Percentiles rank a stretch among this genome's conserved stretches.
Evolutionary conservation across 2,797 vertebrate genomes (phyloP).

Genomic region (Gobio occitaniae): DNA sequence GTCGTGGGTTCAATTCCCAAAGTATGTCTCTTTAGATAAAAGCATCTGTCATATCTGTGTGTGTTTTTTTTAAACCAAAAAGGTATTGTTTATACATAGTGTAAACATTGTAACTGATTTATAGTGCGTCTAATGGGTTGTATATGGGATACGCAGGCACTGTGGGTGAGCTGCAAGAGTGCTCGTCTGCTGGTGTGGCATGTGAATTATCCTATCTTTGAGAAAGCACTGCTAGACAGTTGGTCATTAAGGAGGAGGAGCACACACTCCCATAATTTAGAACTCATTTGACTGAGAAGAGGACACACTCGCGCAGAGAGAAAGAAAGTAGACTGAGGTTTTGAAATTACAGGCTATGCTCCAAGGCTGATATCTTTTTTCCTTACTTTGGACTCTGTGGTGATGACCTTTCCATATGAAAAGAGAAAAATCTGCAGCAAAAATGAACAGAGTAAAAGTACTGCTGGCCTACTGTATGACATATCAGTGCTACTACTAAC

Average conservation of each 20-base stretch:
- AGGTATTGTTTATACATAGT: background rate
- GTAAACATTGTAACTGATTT: background rate
- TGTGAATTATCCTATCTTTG: conserved; percentile 55
- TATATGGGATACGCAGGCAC: background rate
- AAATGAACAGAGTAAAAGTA: conserved; percentile 19
- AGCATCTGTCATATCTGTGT: background rate
- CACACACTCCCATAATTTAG: conserved; percentile 65
- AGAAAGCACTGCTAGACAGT: conserved; percentile 56
- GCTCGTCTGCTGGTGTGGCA: background rate
- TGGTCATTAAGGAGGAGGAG: conserved; percentile 72
- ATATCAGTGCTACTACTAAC: background rate
- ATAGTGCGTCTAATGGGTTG: background rate
- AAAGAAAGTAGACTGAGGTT: conserved; percentile 70
- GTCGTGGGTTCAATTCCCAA: background rate
- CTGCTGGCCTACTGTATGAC: background rate
- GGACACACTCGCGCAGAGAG: conserved; percentile 50
- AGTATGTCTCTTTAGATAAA: background rate
- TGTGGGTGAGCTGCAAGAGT: conserved; percentile 9
- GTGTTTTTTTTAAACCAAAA: background rate
- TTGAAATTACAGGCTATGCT: conserved; percentile 78
- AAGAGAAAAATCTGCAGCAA: conserved; percentile 30
- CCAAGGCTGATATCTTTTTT: conserved; percentile 69
- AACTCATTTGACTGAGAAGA: conserved; percentile 61
- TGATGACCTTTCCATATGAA: conserved; percentile 64
- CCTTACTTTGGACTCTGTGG: conserved; percentile 63